These are phyloP conservation scores for Xanthia icteritia DNA, from an alignment of 2,888 invertebrate species.

Conservation along the genomic window DNA sequence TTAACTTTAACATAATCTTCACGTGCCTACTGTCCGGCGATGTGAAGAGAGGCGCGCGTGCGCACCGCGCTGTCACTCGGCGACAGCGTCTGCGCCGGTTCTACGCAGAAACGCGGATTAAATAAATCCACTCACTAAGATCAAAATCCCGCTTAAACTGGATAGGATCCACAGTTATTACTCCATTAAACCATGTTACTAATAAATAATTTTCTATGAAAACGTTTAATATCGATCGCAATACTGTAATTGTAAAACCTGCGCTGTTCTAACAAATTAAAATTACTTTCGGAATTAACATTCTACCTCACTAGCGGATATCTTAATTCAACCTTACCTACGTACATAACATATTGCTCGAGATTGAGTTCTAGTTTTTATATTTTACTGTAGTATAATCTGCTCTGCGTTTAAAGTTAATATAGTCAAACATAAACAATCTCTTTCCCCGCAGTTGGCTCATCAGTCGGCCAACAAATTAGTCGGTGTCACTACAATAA, in stretches of 20 bases:
- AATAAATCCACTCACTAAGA: constrained; percentile 84
- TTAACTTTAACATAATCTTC: constrained; percentile 70
- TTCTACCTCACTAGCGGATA: constrained; percentile 46
- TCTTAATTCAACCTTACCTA: constrained; percentile 53
- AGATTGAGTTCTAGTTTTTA: constrained; percentile 59
- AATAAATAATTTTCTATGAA: constrained; percentile 52
- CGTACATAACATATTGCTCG: constrained; percentile 29
- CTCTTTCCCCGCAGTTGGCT: constrained; percentile 85
- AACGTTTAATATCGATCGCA: constrained; percentile 52
- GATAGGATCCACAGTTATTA: constrained; percentile 71
- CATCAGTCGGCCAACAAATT: constrained; percentile 90
- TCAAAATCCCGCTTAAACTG: constrained; percentile 81
- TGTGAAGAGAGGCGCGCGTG: constrained; percentile 80
- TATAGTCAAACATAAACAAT: constrained; percentile 85
- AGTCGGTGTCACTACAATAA: constrained; percentile 90
- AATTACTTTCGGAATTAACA: constrained; percentile 48
- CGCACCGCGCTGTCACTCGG: constrained; percentile 74
- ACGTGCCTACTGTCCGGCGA: constrained; percentile 72
- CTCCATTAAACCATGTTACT: constrained; percentile 65
- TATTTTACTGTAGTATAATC: constrained; percentile 65
- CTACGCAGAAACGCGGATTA: constrained; percentile 78
- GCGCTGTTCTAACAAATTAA: constrained; percentile 37
- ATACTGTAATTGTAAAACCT: constrained; percentile 45
- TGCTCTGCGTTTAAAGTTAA: constrained; percentile 75
- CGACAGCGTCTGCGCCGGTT: constrained; percentile 73